Conservation (phyloP, 2,113 vertebrate genomes). For the Cynocephalus volans region DNA sequence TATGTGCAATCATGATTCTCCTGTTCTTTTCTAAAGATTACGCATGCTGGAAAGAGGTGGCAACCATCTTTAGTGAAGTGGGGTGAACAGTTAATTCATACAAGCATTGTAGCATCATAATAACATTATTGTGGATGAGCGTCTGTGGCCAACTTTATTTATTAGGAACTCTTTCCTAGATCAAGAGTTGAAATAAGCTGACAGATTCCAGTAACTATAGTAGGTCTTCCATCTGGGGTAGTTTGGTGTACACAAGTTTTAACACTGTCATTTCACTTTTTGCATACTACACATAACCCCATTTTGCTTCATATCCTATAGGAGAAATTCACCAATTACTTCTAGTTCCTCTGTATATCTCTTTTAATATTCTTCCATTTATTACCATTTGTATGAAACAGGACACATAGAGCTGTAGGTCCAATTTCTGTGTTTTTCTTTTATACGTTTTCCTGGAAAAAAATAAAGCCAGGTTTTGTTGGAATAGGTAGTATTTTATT, state of each 20-base stretch:
- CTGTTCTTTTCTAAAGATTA: conserved; percentile 16
- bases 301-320: not conserved
- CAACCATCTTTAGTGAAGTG: not conserved
- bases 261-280: not conserved
- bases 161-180: not conserved
- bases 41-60: conserved; percentile 20
- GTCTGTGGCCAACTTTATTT: conserved; percentile 5
- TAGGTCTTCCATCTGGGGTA: not conserved
- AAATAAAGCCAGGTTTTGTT: not conserved
- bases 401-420: not conserved
- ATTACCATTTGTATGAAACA: not conserved
- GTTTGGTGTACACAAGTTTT: not conserved
- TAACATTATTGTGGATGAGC: not conserved
- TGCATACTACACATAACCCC: not conserved
- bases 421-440: not conserved
- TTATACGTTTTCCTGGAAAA: not conserved
- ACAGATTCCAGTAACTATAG: not conserved
- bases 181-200: conserved; percentile 40
- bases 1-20: conserved; percentile 69
- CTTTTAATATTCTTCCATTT: conserved; percentile 1
- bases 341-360: not conserved
- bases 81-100: not conserved
- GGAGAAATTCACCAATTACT: not conserved
- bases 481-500: conserved; percentile 16
- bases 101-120: not conserved